Conservation (phyloP, 2,797 vertebrate genomes). For the Pangasius sanitwongsei region DNA sequence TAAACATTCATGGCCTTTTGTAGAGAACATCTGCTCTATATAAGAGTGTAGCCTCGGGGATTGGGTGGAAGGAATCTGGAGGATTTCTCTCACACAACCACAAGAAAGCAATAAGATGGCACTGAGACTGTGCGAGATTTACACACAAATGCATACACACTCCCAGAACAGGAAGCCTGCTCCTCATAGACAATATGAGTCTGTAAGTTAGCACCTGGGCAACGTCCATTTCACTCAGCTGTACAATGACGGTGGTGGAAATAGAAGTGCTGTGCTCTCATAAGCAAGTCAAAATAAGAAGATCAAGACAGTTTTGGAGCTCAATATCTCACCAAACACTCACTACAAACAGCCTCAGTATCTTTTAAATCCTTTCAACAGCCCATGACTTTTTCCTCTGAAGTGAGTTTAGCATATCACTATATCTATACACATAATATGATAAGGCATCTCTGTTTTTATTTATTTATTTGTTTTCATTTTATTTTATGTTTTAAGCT, state of each 20-base stretch:
- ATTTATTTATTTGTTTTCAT: conserved; percentile 5
- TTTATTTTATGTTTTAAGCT: conserved; percentile 35
- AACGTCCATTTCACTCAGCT: conserved; percentile 24
- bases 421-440: neutral
- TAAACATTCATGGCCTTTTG: conserved; percentile 86
- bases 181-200: conserved; percentile 15
- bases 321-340: conserved; percentile 12
- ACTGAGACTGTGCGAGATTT: conserved; percentile 69
- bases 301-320: neutral
- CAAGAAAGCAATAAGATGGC: conserved; percentile 82
- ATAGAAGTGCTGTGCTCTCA: neutral
- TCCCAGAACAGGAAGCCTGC: conserved; percentile 28
- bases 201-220: conserved; percentile 41
- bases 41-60: conserved; percentile 78
- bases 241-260: neutral
- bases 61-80: conserved; percentile 74
- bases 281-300: conserved; percentile 11
- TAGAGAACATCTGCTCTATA: conserved; percentile 80
- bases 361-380: conserved; percentile 16
- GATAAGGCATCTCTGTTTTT: conserved; percentile 7
- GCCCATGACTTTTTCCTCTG: conserved; percentile 7
- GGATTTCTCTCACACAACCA: conserved; percentile 75
- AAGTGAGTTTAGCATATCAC: conserved; percentile 7
- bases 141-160: conserved; percentile 58
- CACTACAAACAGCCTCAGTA: conserved; percentile 3